Percentiles rank a stretch among this genome's conserved stretches.
phyloP scores from a whole-genome alignment of 2,113 vertebrate species.

The Spea multiplicata region DNA sequence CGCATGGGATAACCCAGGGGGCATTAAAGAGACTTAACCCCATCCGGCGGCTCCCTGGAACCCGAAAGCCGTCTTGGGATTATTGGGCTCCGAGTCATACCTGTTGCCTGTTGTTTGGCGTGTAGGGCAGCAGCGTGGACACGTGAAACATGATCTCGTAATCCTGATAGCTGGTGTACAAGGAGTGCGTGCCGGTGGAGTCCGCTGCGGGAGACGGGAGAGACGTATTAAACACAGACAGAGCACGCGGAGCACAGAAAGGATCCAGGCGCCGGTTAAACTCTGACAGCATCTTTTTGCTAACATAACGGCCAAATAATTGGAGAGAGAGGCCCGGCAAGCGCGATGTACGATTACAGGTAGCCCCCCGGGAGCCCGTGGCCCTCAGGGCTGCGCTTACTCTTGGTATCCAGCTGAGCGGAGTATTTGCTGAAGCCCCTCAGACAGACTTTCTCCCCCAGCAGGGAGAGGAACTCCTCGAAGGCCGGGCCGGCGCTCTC shows the following conservation, averaged over 20 bases:
- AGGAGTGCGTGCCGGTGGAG: slow-evolving; percentile 90
- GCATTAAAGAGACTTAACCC: too few species aligned
- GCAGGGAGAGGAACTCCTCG: slow-evolving; percentile 80
- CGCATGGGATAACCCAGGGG: too few species aligned
- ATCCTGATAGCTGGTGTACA: slow-evolving; percentile 91
- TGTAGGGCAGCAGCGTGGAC: slow-evolving; percentile 93
- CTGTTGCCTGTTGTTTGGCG: slow-evolving; percentile 93
- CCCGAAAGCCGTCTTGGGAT: too few species aligned
- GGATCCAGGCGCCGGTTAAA: too few species aligned
- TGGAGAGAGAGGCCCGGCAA: too few species aligned
- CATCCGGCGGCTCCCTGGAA: too few species aligned
- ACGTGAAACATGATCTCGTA: slow-evolving; percentile 98
- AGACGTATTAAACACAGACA: neutral
- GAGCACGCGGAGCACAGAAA: neutral
- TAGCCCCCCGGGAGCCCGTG: too few species aligned
- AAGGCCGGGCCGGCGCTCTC: slow-evolving; percentile 82
- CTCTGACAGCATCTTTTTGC: too few species aligned
- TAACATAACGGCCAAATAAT: too few species aligned
- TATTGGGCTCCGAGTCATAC: slow-evolving; percentile 53
- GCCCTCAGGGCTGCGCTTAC: slow-evolving; percentile 63
- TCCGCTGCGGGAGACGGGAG: slow-evolving; percentile 68
- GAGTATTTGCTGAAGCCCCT: slow-evolving; percentile 85
- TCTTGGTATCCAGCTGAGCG: slow-evolving; percentile 92
- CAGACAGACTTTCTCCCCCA: slow-evolving; percentile 83
- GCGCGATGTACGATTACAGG: too few species aligned